Evolutionary conservation across 2,113 vertebrate species (phyloP).

Genomic region (Phyllostomus discolor): DNA sequence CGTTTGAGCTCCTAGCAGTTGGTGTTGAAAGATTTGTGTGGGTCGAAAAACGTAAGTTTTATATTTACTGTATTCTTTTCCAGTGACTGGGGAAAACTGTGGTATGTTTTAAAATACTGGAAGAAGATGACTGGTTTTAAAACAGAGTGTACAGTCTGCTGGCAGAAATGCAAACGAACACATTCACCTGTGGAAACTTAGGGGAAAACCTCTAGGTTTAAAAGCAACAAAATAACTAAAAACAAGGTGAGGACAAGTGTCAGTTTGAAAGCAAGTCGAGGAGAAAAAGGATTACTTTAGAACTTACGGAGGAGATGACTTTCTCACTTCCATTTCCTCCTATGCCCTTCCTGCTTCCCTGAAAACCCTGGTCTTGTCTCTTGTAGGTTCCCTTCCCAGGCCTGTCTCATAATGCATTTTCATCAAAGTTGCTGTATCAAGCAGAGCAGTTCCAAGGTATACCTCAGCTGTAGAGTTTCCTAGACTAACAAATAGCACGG

Average conservation of each 20-base stretch:
- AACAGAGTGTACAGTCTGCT: not conserved
- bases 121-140: not conserved
- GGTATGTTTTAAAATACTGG: constrained; percentile 28
- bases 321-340: not conserved
- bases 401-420: not conserved
- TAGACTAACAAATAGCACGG: not conserved
- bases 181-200: not conserved
- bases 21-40: constrained; percentile 15
- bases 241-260: not conserved
- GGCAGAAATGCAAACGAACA: not conserved
- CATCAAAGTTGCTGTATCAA: not conserved
- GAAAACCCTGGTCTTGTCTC: not conserved
- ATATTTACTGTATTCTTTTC: constrained; percentile 43
- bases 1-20: not conserved
- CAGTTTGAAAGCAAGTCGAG: not conserved
- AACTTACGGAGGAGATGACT: not conserved
- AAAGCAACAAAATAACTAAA: not conserved
- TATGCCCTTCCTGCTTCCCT: not conserved
- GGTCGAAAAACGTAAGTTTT: constrained; percentile 40
- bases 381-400: too few species aligned
- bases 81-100: not conserved
- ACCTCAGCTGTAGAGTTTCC: not conserved
- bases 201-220: not conserved
- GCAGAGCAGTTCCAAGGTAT: not conserved
- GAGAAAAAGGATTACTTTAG: not conserved